Conservation (phyloP, 2,888 invertebrate species). For the Ophioninae sp. region DNA sequence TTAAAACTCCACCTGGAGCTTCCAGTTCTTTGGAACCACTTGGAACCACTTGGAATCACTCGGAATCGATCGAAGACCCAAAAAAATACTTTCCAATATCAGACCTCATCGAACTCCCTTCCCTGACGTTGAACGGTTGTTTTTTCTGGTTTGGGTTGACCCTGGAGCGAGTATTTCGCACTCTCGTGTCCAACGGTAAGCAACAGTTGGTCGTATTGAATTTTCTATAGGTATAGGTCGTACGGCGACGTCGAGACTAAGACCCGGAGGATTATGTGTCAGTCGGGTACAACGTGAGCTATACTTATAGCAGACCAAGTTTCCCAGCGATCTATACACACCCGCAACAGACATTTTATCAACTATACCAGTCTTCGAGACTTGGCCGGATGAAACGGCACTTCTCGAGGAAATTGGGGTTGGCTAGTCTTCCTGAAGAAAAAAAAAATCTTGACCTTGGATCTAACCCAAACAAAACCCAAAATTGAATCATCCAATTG, state of each 20-base stretch:
- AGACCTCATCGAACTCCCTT: too few relatives aligned
- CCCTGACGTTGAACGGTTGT: too few relatives aligned
- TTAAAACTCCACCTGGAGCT: too few relatives aligned
- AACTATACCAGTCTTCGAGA: neutral
- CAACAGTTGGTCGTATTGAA: slow-evolving; percentile 57
- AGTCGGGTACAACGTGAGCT: slow-evolving; percentile 55
- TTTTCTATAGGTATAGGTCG: slow-evolving; percentile 40
- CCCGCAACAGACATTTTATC: slow-evolving; percentile 48
- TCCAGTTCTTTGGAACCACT: too few relatives aligned
- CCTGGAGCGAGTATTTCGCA: too few relatives aligned
- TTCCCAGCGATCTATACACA: slow-evolving; percentile 20
- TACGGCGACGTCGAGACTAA: slow-evolving; percentile 30
- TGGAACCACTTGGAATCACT: too few relatives aligned
- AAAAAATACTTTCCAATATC: too few relatives aligned
- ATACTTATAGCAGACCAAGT: slow-evolving; percentile 50
- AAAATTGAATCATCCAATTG: too few relatives aligned
- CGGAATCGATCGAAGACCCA: too few relatives aligned
- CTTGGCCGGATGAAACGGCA: slow-evolving; percentile 70
- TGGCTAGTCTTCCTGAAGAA: slow-evolving; percentile 36
- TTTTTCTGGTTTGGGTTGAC: too few relatives aligned
- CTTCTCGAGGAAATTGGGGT: slow-evolving; percentile 55
- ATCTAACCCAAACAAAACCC: too few relatives aligned
- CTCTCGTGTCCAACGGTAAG: slow-evolving; percentile 5
- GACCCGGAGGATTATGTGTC: slow-evolving; percentile 44
- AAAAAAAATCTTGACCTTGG: slow-evolving; percentile 60